These are phyloP conservation scores for Apis cerana DNA, from an alignment of 1,140 invertebrate species.

Conservation along the genomic window DNA sequence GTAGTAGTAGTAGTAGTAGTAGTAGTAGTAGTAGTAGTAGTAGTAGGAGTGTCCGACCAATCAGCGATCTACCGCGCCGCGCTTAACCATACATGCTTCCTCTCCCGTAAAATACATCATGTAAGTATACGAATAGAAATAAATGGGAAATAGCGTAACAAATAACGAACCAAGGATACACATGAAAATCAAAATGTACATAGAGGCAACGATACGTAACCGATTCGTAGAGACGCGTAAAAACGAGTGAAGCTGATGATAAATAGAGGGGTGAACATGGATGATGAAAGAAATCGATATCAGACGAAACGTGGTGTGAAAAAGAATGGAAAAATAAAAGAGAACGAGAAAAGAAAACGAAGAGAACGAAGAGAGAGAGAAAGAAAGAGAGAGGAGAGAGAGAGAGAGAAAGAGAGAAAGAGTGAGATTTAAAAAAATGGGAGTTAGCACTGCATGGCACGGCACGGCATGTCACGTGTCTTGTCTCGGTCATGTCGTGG, in stretches of 20 bases:
- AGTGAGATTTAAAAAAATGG: constrained; percentile 27
- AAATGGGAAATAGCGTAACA: constrained; percentile 3
- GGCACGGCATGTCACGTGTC: constrained; percentile 77
- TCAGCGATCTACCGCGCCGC: constrained; percentile 72
- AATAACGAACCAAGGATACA: background rate
- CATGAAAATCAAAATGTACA: background rate
- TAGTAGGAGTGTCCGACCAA: constrained; percentile 65
- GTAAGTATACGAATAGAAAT: constrained; percentile 18
- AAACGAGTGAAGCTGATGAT: background rate
- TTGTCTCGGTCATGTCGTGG: constrained; percentile 80
- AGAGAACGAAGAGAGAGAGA: constrained; percentile 13
- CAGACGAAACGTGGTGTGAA: background rate
- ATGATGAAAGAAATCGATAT: background rate
- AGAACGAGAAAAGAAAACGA: background rate
- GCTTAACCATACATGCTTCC: constrained; percentile 74
- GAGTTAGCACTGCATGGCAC: constrained; percentile 68
- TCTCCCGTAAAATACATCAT: constrained; percentile 44
- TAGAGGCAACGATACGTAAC: constrained; percentile 14
- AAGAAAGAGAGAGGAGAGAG: background rate
- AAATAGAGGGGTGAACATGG: background rate
- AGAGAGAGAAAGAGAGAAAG: background rate
- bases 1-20: constrained; percentile 33
- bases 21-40: constrained; percentile 41
- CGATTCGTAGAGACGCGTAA: constrained; percentile 10
- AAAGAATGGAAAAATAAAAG: background rate